Base-by-base conservation (phyloP, 2,888 invertebrate genomes). In the Tetragonisca angustula region DNA sequence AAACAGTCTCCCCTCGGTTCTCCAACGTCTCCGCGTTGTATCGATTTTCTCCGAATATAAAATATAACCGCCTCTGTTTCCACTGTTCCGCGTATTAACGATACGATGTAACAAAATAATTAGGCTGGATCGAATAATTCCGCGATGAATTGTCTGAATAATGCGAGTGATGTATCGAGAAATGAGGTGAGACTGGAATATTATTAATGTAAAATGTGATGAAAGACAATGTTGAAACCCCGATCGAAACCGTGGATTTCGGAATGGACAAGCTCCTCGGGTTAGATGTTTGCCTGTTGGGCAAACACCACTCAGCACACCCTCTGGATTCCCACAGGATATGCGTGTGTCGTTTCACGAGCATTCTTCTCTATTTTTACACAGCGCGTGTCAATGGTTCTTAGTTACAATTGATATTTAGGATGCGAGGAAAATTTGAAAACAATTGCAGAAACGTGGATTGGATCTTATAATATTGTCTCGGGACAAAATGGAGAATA, bases 231-330 rank as follows among this genome's bases (percentile, higher is more conserved):
- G 73, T 43, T 65, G 43, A 70, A 62, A 73, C 50, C 82, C 50
- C 82, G 80, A 88, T 85, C 86, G 83, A 79, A 88, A 81, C 68
- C 68, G 50, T 32, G 36, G 71, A 72, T 89, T 87, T 85, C 69
- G 67, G 76, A 70, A 68, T 69, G 69, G 19, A 50, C 52, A 32
- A 89, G 80, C 90, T 92, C 88, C 79, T 76, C 64, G 62, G 9
- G 36, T 24, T 21, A 77, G 79, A 86, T 93, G 87, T 36, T 79
- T 74, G 64, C 92, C 92, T 92, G 84, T 43, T 92, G 88, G 79
- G n/a, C 73, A 88, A 90, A 90, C 92, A 92, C 91, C 92, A 93
- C 91, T 92, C 89, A 90, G 91, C 91, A 92, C 92, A 93, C 92
- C 92, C 93, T 93, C 91, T 92, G 90, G 87, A 91, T 93, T 92